These are phyloP conservation scores for Drosophila kepulauana DNA, from an alignment of 1,140 invertebrate species.

Conservation along the genomic window DNA sequence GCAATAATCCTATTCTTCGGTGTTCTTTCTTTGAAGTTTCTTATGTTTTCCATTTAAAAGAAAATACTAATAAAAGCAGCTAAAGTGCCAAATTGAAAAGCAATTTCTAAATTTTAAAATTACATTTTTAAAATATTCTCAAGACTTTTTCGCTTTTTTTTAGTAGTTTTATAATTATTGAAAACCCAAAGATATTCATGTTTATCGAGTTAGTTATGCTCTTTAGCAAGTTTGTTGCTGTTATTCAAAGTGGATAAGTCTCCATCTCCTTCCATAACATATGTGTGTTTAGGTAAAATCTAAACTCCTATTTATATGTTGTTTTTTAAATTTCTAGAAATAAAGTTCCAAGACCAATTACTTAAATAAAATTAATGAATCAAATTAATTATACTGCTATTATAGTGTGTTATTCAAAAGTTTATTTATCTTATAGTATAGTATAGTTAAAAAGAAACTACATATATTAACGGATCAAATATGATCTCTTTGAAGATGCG, in stretches of 20 bases:
- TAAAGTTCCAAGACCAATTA: too few species aligned
- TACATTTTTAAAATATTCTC: too few species aligned
- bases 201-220: slow-evolving; percentile 23
- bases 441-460: too few species aligned
- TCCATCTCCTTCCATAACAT: slow-evolving; percentile 19
- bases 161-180: background rate
- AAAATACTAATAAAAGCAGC: slow-evolving; percentile 17
- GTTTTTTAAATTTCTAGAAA: too few species aligned
- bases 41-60: background rate
- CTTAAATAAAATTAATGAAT: too few species aligned
- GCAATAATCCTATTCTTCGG: slow-evolving; percentile 70
- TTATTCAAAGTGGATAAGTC: slow-evolving; percentile 35
- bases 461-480: too few species aligned
- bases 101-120: background rate
- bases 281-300: slow-evolving; percentile 13
- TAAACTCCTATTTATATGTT: too few species aligned
- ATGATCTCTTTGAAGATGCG: too few species aligned
- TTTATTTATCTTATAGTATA: too few species aligned
- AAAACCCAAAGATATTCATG: slow-evolving; percentile 1
- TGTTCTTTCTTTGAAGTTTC: slow-evolving; percentile 10
- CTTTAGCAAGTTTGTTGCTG: slow-evolving; percentile 51
- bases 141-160: too few species aligned
- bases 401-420: too few species aligned
- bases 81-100: slow-evolving; percentile 9
- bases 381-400: background rate